These are phyloP conservation scores for Plusia festucae DNA, from an alignment of 2,888 invertebrate species.

Conservation along the genomic window DNA sequence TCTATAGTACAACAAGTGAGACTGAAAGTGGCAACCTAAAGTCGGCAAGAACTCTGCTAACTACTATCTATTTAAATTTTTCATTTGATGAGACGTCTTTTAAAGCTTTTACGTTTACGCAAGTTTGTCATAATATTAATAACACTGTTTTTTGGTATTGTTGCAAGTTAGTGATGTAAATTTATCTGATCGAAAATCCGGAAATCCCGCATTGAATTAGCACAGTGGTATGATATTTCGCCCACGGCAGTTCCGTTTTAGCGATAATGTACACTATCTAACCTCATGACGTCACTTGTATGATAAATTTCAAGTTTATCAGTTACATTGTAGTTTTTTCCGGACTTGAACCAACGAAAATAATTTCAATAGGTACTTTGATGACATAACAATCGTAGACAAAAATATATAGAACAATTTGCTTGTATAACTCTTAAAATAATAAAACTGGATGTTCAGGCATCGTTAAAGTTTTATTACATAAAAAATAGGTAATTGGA, in stretches of 20 bases:
- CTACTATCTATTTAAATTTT: no score
- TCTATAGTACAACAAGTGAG: neutral
- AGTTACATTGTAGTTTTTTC: neutral
- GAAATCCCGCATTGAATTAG: neutral
- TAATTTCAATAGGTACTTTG: neutral
- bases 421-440: no score
- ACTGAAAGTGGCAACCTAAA: no score
- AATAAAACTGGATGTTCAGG: no score
- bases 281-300: neutral
- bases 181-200: neutral
- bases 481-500: no score
- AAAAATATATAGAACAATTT: no score
- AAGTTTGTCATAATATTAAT: neutral
- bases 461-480: no score
- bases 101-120: neutral
- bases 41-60: no score
- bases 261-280: neutral
- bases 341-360: neutral
- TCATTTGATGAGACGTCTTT: no score
- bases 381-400: neutral
- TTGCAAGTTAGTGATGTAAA: neutral
- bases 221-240: neutral
- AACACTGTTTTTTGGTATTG: neutral
- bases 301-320: slow-evolving; percentile 4
- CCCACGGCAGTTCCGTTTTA: neutral